Evolutionary conservation across 2,888 invertebrate genomes (phyloP), one percentile per base, ranked within the genome.

Genomic region (Pseudococcus longispinus): DNA sequence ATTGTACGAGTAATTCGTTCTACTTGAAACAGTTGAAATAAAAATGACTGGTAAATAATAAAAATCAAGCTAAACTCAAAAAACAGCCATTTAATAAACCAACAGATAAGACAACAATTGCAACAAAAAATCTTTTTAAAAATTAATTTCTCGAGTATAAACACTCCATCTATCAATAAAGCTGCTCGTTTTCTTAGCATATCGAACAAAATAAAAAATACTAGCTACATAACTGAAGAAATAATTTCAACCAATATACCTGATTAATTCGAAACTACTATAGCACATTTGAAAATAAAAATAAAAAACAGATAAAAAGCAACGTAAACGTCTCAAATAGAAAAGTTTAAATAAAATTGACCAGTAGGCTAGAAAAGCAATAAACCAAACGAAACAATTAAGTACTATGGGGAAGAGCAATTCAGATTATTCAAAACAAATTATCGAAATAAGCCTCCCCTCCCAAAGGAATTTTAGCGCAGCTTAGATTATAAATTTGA

Each of bases 401-500:
- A n/a, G n/a, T n/a, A n/a, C n/a, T n/a, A n/a, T n/a, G n/a, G 32
- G 2, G 32, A 6, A 2, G 32, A 32, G 32, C 32, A 32, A 32
- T 5, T 32, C 6, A 2, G 32, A 32, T 32, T 32, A 5, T 6
- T 32, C 2, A 5, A 5, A 6, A 32, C 32, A 32, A 32, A 32
- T 5, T 37, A 74, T 20, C n/a, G 2, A 32, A n/a, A n/a, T n/a
- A n/a, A n/a, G n/a, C n/a, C 29, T 32, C 74, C 37, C 18, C 32
- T 32, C 70, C 37, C 2, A 15, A 18, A 32, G 32, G 29, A 37
- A 74, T 74, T 74, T 18, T 18, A 18, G 74, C 32, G 18, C 37
- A 74, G 74, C 74, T 74, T 74, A 74, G 15, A 74, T 74, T 37
- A 32, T 74, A 74, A 74, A 37, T 74, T 74, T 74, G 18, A 74